A percentile compares a stretch with the other conserved stretches of the same genome.
These are phyloP conservation scores for Varanus salvator DNA, from an alignment of 2,113 vertebrate species.

Conservation along the genomic window DNA sequence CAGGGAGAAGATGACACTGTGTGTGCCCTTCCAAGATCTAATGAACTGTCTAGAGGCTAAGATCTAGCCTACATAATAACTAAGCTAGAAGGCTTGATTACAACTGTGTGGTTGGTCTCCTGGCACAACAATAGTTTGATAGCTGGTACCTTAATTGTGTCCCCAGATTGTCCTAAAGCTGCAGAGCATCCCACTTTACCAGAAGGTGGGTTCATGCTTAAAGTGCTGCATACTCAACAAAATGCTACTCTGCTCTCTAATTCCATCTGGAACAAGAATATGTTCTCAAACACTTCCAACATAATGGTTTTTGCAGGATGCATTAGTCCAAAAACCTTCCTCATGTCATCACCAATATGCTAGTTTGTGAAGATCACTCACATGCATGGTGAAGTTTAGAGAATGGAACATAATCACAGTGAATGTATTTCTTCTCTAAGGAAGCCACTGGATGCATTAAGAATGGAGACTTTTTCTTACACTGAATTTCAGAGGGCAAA, in stretches of 20 bases:
- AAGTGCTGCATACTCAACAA: slow-evolving; percentile 42
- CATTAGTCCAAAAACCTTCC: slow-evolving; percentile 17
- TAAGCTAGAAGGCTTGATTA: slow-evolving; percentile 2
- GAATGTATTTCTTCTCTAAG: slow-evolving; percentile 3
- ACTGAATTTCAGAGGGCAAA: background rate
- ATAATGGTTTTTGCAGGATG: background rate
- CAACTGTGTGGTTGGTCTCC: slow-evolving; percentile 1
- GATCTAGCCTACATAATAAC: slow-evolving; percentile 17
- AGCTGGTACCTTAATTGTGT: slow-evolving; percentile 59
- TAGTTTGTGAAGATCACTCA: slow-evolving; percentile 41
- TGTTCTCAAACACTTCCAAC: slow-evolving; percentile 41
- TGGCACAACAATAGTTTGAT: slow-evolving; percentile 15
- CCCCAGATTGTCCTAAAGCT: slow-evolving; percentile 59
- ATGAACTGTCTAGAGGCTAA: slow-evolving; percentile 23
- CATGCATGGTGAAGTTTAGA: background rate
- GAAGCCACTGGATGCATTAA: background rate
- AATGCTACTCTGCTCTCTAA: slow-evolving; percentile 50
- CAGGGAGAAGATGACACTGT: slow-evolving; percentile 43
- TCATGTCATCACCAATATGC: slow-evolving; percentile 17
- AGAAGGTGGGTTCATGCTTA: slow-evolving; percentile 54
- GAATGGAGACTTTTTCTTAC: background rate
- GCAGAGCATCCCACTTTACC: slow-evolving; percentile 61
- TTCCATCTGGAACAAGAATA: background rate
- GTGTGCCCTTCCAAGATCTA: slow-evolving; percentile 51
- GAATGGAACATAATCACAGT: background rate